Conservation (phyloP, 2,888 invertebrate species). For the Linnaemya vulpina region DNA sequence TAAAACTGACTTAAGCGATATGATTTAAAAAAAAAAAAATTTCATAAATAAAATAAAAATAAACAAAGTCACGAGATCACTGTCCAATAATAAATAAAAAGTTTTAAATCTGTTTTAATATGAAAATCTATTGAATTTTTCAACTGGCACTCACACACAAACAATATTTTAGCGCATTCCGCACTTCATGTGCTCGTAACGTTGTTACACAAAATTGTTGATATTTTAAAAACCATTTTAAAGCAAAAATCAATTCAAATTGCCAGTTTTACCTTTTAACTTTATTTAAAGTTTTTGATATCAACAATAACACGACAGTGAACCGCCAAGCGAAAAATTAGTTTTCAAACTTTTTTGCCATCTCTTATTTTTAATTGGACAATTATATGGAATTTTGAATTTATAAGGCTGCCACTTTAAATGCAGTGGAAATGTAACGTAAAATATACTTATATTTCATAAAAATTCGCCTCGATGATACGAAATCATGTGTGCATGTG, state of each 20-base stretch:
- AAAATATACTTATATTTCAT: too few species aligned
- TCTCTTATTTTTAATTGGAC: slow-evolving; percentile 76
- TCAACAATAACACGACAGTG: slow-evolving; percentile 72
- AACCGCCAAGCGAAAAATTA: slow-evolving; percentile 81
- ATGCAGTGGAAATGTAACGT: neutral
- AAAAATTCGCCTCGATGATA: too few species aligned
- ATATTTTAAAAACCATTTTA: slow-evolving; percentile 45
- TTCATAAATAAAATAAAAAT: neutral
- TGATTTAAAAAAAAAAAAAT: too few species aligned
- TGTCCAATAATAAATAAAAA: slow-evolving; percentile 10
- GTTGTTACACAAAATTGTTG: slow-evolving; percentile 48
- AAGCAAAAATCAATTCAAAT: slow-evolving; percentile 74
- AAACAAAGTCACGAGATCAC: neutral
- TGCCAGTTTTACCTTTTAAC: slow-evolving; percentile 69
- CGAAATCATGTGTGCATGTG: too few species aligned
- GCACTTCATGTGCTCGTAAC: neutral
- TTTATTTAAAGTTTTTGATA: slow-evolving; percentile 44
- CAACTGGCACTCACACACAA: neutral
- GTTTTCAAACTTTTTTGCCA: slow-evolving; percentile 77
- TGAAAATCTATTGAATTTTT: neutral
- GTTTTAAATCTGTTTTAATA: slow-evolving; percentile 36
- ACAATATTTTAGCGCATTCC: neutral
- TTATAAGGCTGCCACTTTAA: slow-evolving; percentile 63
- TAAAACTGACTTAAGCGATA: slow-evolving; percentile 6
- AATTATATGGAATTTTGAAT: slow-evolving; percentile 80